Percentiles rank a stretch among this genome's conserved stretches.
phyloP scores from a whole-genome alignment of 2,888 invertebrate genomes.

The Machimus rusticus region DNA sequence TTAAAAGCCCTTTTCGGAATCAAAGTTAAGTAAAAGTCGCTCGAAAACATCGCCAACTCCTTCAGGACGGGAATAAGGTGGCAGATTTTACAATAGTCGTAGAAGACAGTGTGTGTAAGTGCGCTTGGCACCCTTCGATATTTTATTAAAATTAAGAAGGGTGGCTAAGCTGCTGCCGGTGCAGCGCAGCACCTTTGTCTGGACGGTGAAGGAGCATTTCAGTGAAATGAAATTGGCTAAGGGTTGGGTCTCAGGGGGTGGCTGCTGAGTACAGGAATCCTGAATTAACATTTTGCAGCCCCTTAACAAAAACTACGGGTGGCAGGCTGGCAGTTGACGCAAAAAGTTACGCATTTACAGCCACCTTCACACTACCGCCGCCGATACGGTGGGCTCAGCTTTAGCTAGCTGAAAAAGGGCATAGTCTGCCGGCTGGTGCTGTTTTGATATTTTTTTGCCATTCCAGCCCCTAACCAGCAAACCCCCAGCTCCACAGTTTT shows the following conservation, averaged over 20 bases:
- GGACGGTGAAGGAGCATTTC: background rate
- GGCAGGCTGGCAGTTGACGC: constrained; percentile 18
- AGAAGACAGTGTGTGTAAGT: background rate
- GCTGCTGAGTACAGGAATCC: background rate
- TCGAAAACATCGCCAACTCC: background rate
- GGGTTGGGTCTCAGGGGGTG: background rate
- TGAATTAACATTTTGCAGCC: constrained; percentile 26
- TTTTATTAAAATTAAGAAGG: constrained; percentile 34
- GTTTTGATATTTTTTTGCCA: background rate
- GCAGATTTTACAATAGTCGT: background rate
- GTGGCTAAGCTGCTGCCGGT: background rate
- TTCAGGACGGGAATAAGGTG: background rate
- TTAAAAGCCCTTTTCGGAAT: background rate
- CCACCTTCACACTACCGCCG: background rate
- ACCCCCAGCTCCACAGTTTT: background rate
- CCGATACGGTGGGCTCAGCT: background rate
- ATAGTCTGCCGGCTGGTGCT: constrained; percentile 7
- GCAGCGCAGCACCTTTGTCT: constrained; percentile 1
- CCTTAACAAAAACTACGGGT: background rate
- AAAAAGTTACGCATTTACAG: constrained; percentile 28
- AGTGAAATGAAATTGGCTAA: background rate
- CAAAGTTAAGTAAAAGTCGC: background rate
- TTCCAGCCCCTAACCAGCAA: background rate
- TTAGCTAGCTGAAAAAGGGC: background rate
- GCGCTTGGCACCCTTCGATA: constrained; percentile 22